Evolutionary conservation across 2,797 vertebrate genomes (phyloP).

Genomic region (Pangasius larnaudii): DNA sequence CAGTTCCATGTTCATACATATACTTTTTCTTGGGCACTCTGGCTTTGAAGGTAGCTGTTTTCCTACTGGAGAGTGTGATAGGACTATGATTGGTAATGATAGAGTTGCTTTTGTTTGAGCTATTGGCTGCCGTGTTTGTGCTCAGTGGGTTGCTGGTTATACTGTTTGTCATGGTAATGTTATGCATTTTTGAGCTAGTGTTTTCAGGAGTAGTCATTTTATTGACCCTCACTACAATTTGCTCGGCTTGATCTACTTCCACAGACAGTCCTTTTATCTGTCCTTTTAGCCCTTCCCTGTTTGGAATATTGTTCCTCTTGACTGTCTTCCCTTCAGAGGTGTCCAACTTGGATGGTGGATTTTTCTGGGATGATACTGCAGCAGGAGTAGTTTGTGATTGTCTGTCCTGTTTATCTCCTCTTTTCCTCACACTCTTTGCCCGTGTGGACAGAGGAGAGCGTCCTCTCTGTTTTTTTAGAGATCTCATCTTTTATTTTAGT

Average conservation of each 20-base stretch:
- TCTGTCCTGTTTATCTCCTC: slow-evolving; percentile 66
- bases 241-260: slow-evolving; percentile 64
- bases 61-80: slow-evolving; percentile 81
- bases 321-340: slow-evolving; percentile 64
- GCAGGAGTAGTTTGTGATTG: slow-evolving; percentile 64
- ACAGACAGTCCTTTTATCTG: slow-evolving; percentile 65
- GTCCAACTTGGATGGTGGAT: slow-evolving; percentile 58
- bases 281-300: slow-evolving; percentile 65
- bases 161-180: slow-evolving; percentile 38
- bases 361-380: slow-evolving; percentile 65
- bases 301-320: slow-evolving; percentile 62
- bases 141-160: slow-evolving; percentile 47
- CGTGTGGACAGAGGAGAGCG: slow-evolving; percentile 78
- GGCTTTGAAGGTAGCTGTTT: slow-evolving; percentile 91
- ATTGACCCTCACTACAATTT: slow-evolving; percentile 48
- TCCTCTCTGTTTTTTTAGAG: slow-evolving; percentile 81
- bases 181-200: slow-evolving; percentile 43
- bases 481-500: slow-evolving; percentile 78
- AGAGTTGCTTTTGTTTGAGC: slow-evolving; percentile 55
- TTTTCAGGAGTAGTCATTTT: slow-evolving; percentile 42
- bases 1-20: slow-evolving; percentile 79
- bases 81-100: slow-evolving; percentile 66
- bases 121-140: slow-evolving; percentile 49
- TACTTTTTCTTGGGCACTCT: slow-evolving; percentile 86
- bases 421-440: slow-evolving; percentile 79